A percentile compares a stretch with the other conserved stretches of the same genome.
phyloP scores from a whole-genome alignment of 2,888 invertebrate genomes.

The Torymus texanus region DNA sequence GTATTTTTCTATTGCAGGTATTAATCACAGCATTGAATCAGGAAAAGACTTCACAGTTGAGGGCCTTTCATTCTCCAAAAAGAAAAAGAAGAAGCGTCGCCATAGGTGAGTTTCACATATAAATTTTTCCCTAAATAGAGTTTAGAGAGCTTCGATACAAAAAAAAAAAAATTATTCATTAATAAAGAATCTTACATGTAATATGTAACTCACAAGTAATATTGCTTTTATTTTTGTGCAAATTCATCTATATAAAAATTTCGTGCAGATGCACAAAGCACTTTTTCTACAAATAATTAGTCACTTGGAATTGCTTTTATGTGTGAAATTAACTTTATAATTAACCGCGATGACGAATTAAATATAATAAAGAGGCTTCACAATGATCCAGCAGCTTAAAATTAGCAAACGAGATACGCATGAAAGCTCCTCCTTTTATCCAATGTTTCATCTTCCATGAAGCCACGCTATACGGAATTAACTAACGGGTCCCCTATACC shows the following conservation, averaged over 20 bases:
- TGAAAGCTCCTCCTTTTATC: slow-evolving; percentile 3
- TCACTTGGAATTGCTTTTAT: not conserved
- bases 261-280: not conserved
- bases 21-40: slow-evolving; percentile 82
- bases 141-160: too few relatives aligned
- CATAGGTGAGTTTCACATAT: slow-evolving; percentile 83
- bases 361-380: slow-evolving; percentile 8
- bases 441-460: slow-evolving; percentile 15
- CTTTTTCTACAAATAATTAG: not conserved
- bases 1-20: slow-evolving; percentile 76
- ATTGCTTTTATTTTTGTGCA: too few relatives aligned
- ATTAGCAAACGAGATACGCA: slow-evolving; percentile 16
- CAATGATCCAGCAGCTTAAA: slow-evolving; percentile 22
- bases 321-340: slow-evolving; percentile 6
- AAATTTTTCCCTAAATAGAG: slow-evolving; percentile 15
- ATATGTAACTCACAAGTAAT: too few relatives aligned
- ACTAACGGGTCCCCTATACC: slow-evolving; percentile 18
- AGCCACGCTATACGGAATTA: slow-evolving; percentile 12
- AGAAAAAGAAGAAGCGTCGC: slow-evolving; percentile 96
- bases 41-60: slow-evolving; percentile 91
- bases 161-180: too few relatives aligned
- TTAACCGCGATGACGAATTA: not conserved
- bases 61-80: slow-evolving; percentile 88
- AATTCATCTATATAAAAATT: too few relatives aligned
- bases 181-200: too few relatives aligned